These are phyloP conservation scores for Dromius quadrimaculatus DNA, from an alignment of 2,888 invertebrate genomes.

Conservation along the genomic window DNA sequence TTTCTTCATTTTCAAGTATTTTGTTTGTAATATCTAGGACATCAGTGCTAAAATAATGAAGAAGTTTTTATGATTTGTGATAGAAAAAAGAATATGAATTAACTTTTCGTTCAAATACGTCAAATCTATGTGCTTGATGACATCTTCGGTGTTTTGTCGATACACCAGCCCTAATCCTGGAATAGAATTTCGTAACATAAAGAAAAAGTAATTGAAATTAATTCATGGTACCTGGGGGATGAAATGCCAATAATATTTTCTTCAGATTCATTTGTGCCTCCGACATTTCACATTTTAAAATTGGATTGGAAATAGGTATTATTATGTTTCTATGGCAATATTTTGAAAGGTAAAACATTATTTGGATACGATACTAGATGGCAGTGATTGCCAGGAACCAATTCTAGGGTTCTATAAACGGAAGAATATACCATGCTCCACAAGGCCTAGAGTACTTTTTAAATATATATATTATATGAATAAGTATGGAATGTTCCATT, in stretches of 20 bases:
- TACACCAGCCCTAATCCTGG: slow-evolving; percentile 39
- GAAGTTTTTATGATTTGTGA: not conserved
- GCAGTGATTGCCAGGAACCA: too few species aligned
- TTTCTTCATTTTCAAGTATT: slow-evolving; percentile 69
- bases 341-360: too few species aligned
- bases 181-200: slow-evolving; percentile 13
- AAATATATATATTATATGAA: too few species aligned
- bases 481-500: too few species aligned
- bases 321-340: slow-evolving; percentile 13
- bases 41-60: slow-evolving; percentile 67
- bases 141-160: slow-evolving; percentile 34
- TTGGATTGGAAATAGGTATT: slow-evolving; percentile 7
- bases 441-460: too few species aligned
- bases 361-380: not conserved
- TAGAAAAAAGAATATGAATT: not conserved
- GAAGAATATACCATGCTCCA: too few species aligned
- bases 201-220: slow-evolving; percentile 15
- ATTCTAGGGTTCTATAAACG: too few species aligned
- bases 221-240: slow-evolving; percentile 41
- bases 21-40: slow-evolving; percentile 68
- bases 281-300: slow-evolving; percentile 8
- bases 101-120: slow-evolving; percentile 40
- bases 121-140: slow-evolving; percentile 45
- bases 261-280: slow-evolving; percentile 27
- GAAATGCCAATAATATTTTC: slow-evolving; percentile 43